Evolutionary conservation across 2,888 invertebrate species (phyloP).

Genomic region (Andricus curvator): DNA sequence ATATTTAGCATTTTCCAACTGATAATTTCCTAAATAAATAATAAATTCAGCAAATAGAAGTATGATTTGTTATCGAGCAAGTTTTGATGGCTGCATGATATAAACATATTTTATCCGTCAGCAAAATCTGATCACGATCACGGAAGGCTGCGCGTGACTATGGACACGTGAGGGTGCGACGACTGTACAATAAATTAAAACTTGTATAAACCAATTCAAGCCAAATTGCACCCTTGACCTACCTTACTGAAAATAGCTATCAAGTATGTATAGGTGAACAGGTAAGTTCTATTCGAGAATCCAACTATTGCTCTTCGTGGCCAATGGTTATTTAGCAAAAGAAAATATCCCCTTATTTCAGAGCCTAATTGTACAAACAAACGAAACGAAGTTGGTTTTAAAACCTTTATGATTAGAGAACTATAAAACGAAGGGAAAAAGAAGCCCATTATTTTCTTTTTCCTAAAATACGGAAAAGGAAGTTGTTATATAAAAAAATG

Average conservation of each 20-base stretch:
- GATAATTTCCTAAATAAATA: too few relatives aligned
- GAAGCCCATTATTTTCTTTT: too few relatives aligned
- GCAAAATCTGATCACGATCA: conserved; percentile 9
- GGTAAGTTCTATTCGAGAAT: conserved; percentile 5
- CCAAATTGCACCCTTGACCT: conserved; percentile 33
- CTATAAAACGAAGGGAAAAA: too few relatives aligned
- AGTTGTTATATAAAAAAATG: too few relatives aligned
- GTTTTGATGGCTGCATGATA: background rate
- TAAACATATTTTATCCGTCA: conserved; percentile 4
- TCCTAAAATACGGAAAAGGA: too few relatives aligned
- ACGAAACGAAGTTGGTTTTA: too few relatives aligned
- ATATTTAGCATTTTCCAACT: too few relatives aligned
- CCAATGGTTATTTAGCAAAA: background rate
- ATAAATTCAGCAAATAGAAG: background rate
- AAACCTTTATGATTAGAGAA: too few relatives aligned
- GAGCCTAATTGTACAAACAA: too few relatives aligned
- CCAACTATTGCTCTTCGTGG: conserved; percentile 3
- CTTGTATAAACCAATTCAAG: conserved; percentile 6
- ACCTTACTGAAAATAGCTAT: conserved; percentile 27
- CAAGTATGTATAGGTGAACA: background rate
- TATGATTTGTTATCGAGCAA: background rate
- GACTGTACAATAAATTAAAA: conserved; percentile 29
- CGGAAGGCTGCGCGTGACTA: conserved; percentile 23
- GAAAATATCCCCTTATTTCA: background rate
- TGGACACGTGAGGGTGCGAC: conserved; percentile 12